phyloP scores from a whole-genome alignment of 2,113 vertebrate genomes.

The Dissostichus mawsoni region DNA sequence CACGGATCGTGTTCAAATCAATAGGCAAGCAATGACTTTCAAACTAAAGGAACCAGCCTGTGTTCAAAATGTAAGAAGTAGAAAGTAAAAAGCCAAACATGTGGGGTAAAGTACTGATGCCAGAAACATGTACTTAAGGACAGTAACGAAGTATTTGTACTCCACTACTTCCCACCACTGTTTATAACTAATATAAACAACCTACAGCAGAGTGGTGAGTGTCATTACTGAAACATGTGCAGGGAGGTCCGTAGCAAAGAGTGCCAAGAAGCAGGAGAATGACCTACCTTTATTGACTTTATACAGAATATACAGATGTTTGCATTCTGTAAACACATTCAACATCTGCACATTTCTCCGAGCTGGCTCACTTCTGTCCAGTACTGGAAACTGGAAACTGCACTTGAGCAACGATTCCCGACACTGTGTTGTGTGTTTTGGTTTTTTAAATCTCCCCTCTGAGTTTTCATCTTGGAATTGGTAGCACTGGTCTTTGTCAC shows the following conservation, averaged over 20 bases:
- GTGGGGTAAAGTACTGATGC: too few relatives aligned
- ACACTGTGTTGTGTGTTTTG: slow-evolving; percentile 31
- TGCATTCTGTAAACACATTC: background rate
- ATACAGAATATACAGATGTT: background rate
- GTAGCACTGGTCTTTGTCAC: slow-evolving; percentile 56
- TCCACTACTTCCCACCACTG: too few relatives aligned
- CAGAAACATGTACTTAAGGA: too few relatives aligned
- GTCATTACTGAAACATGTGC: background rate
- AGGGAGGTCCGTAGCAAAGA: background rate
- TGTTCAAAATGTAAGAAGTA: too few relatives aligned
- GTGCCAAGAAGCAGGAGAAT: background rate
- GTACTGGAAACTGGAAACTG: slow-evolving; percentile 3
- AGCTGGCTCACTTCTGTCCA: slow-evolving; percentile 26
- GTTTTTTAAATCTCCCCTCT: slow-evolving; percentile 36
- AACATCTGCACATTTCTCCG: background rate
- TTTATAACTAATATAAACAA: background rate
- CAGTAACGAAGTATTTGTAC: too few relatives aligned
- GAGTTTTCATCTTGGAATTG: slow-evolving; percentile 46
- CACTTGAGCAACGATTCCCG: slow-evolving; percentile 8
- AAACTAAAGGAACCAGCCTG: too few relatives aligned
- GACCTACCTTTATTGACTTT: background rate
- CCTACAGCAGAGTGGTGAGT: background rate
- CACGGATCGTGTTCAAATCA: too few relatives aligned
- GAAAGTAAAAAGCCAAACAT: too few relatives aligned
- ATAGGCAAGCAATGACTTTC: too few relatives aligned